Evolutionary conservation across 64 coral and sea anemone species (phyloP).

Genomic region (Actinia equina): DNA sequence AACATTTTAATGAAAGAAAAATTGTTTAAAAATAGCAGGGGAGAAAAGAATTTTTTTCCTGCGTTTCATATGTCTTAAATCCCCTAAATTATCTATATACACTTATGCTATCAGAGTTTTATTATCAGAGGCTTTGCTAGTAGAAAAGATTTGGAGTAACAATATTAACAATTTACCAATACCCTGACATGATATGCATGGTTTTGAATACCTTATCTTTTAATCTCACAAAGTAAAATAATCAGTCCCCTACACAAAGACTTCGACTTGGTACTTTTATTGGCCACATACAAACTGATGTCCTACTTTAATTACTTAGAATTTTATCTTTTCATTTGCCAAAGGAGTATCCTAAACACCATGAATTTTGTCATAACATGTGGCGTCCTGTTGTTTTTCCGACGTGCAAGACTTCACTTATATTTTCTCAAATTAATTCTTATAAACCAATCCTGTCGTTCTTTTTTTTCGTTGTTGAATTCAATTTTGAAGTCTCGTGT

Average conservation of each 20-base stretch:
- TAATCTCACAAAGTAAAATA: background rate
- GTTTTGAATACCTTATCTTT: background rate
- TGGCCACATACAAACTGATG: background rate
- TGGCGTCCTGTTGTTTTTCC: background rate
- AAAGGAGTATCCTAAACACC: background rate
- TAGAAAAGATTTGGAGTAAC: background rate
- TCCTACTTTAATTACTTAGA: background rate
- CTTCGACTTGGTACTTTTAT: background rate
- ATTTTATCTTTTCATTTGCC: background rate
- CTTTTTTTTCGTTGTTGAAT: background rate
- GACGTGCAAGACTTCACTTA: background rate
- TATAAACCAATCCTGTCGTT: background rate
- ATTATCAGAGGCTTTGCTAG: background rate
- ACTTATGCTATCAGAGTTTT: background rate
- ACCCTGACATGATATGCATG: background rate
- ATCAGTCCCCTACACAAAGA: background rate
- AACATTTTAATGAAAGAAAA: too few relatives aligned
- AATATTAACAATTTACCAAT: background rate
- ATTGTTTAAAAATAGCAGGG: too few relatives aligned
- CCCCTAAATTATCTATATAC: too few relatives aligned
- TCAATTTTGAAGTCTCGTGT: background rate
- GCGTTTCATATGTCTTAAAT: too few relatives aligned
- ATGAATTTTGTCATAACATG: background rate
- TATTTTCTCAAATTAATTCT: background rate
- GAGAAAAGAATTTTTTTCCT: too few relatives aligned